Percentiles rank a stretch among this genome's conserved stretches.
Conservation (phyloP, 2,888 invertebrate genomes). For the Drosophila eohydei region DNA sequence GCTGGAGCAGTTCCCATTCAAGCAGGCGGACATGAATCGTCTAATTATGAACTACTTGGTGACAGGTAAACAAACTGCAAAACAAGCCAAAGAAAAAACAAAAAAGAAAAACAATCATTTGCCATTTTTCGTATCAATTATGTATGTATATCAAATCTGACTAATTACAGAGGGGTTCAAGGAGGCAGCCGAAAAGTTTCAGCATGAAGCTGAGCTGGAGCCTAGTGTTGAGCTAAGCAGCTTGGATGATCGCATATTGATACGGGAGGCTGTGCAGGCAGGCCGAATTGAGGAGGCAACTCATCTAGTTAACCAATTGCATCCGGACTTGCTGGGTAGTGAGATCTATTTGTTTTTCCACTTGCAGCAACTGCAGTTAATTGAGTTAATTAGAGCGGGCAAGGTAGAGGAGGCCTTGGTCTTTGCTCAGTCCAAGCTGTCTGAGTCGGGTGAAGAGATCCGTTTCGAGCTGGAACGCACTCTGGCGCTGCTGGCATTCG, state of each 20-base stretch:
- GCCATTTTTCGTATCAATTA: not conserved
- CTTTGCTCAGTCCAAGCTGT: slow-evolving; percentile 94
- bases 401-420: slow-evolving; percentile 93
- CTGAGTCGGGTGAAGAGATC: slow-evolving; percentile 93
- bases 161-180: slow-evolving; percentile 92
- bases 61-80: slow-evolving; percentile 88
- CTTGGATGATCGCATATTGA: slow-evolving; percentile 95
- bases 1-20: slow-evolving; percentile 88
- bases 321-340: slow-evolving; percentile 97
- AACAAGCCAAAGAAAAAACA: rapidly evolving
- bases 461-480: slow-evolving; percentile 95
- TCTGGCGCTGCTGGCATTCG: slow-evolving; percentile 97
- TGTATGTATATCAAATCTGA: not conserved
- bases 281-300: slow-evolving; percentile 97
- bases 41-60: slow-evolving; percentile 99
- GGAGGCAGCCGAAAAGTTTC: slow-evolving; percentile 98
- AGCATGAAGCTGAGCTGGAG: slow-evolving; percentile 95
- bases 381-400: slow-evolving; percentile 86
- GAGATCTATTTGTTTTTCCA: slow-evolving; percentile 98
- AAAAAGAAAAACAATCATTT: not conserved
- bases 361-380: slow-evolving; percentile 88
- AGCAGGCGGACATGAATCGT: slow-evolving; percentile 97
- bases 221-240: slow-evolving; percentile 92
- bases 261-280: slow-evolving; percentile 96
- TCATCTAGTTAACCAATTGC: slow-evolving; percentile 95